Evolutionary conservation across 2,797 vertebrate species (phyloP).

Genomic region (Clamator glandarius): DNA sequence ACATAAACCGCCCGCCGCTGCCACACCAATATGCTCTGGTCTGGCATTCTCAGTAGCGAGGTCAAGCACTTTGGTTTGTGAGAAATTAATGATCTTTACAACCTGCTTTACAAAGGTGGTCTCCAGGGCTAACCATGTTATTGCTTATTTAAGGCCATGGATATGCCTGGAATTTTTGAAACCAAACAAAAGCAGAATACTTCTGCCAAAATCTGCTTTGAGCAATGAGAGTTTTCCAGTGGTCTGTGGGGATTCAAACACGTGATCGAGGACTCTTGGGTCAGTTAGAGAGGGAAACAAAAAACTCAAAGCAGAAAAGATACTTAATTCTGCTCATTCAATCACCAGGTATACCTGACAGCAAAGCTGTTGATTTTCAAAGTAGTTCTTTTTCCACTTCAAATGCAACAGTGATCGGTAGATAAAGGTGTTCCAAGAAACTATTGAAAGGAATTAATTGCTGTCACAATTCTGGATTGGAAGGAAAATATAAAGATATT

Average conservation of each 20-base stretch:
- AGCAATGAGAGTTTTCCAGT: neutral
- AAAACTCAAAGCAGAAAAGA: neutral
- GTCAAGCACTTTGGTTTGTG: fast-evolving
- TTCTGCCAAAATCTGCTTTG: neutral
- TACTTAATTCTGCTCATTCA: neutral
- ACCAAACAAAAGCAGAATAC: neutral
- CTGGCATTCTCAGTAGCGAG: neutral
- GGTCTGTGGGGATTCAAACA: neutral
- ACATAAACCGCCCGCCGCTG: neutral
- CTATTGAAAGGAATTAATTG: too few species aligned
- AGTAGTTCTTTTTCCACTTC: neutral
- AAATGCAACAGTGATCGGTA: neutral
- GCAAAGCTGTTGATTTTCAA: neutral
- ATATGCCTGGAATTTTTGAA: neutral
- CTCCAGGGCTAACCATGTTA: neutral
- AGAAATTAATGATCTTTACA: neutral
- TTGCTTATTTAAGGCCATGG: neutral
- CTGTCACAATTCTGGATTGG: neutral
- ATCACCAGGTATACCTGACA: neutral
- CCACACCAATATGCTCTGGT: neutral
- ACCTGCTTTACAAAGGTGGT: neutral
- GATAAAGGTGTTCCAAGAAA: neutral
- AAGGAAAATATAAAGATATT: neutral
- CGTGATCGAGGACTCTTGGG: neutral
- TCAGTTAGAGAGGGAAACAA: neutral